Percentiles rank a stretch among this genome's conserved stretches.
phyloP scores from a whole-genome alignment of 2,888 invertebrate genomes.

The Idaea aversata region DNA sequence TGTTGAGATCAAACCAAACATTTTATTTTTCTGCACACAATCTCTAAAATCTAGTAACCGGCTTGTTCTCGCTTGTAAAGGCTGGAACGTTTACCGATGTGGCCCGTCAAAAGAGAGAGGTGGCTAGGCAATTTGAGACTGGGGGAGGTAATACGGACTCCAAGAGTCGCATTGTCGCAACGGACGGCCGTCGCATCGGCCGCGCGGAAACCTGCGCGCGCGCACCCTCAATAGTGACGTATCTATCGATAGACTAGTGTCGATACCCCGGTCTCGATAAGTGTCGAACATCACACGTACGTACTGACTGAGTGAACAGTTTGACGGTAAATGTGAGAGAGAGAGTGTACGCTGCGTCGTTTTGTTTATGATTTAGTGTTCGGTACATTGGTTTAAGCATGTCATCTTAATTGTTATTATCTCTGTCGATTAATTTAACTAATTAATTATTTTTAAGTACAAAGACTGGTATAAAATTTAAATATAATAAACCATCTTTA shows the following conservation, averaged over 20 bases:
- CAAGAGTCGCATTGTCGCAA: conserved; percentile 73
- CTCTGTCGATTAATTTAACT: no score
- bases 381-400: conserved; percentile 6
- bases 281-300: conserved; percentile 21
- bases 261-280: conserved; percentile 22
- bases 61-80: conserved; percentile 27
- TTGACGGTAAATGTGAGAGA: conserved; percentile 13
- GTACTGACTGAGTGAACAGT: conserved; percentile 18
- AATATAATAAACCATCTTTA: no score
- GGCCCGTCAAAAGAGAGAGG: conserved; percentile 74
- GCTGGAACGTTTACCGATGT: conserved; percentile 49
- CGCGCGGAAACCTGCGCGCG: conserved; percentile 66
- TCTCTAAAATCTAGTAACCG: conserved; percentile 23
- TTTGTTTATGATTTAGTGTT: conserved; percentile 15
- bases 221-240: conserved; percentile 28
- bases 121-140: conserved; percentile 63
- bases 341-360: conserved; percentile 24
- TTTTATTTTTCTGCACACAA: conserved; percentile 12
- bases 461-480: no score
- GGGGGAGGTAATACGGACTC: conserved; percentile 60
- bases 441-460: no score
- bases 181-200: conserved; percentile 69
- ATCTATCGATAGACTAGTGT: conserved; percentile 9
- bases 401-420: background rate
- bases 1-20: background rate